Evolutionary conservation across 2,888 invertebrate species (phyloP).

Genomic region (Dicranocentrus wangi): DNA sequence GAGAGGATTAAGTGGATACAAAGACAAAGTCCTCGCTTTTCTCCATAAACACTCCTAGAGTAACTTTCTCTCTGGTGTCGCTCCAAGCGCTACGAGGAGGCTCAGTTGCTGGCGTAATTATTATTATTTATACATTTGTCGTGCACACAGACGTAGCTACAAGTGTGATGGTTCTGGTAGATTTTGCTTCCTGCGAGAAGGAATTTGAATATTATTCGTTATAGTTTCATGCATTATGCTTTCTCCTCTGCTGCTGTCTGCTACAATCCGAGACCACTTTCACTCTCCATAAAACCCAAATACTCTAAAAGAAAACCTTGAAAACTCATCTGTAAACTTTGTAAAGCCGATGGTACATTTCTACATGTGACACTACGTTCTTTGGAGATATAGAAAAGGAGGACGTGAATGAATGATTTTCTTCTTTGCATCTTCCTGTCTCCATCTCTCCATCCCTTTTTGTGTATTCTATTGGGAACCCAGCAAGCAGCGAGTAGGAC

Average conservation of each 20-base stretch:
- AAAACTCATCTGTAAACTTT: background rate
- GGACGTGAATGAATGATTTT: conserved; percentile 44
- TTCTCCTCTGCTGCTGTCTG: too few relatives aligned
- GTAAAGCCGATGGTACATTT: background rate
- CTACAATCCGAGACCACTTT: too few relatives aligned
- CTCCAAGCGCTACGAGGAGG: background rate
- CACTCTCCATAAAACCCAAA: too few relatives aligned
- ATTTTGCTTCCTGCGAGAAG: background rate
- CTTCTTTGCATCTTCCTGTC: conserved; percentile 12
- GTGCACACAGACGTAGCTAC: background rate
- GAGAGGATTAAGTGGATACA: conserved; percentile 17
- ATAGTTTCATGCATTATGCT: conserved; percentile 1
- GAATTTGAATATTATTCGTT: background rate
- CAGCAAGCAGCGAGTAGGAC: conserved; percentile 1
- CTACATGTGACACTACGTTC: too few relatives aligned
- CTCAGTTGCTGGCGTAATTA: background rate
- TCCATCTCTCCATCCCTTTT: background rate
- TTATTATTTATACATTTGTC: background rate
- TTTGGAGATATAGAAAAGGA: conserved; percentile 19
- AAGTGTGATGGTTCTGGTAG: too few relatives aligned
- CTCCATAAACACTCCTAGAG: conserved; percentile 2
- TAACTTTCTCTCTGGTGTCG: conserved; percentile 2
- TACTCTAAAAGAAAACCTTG: conserved; percentile 23
- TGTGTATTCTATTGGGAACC: background rate
- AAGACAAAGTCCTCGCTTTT: conserved; percentile 18